Conservation (phyloP, 2,888 invertebrate species). For the Chelonus formosanus region DNA sequence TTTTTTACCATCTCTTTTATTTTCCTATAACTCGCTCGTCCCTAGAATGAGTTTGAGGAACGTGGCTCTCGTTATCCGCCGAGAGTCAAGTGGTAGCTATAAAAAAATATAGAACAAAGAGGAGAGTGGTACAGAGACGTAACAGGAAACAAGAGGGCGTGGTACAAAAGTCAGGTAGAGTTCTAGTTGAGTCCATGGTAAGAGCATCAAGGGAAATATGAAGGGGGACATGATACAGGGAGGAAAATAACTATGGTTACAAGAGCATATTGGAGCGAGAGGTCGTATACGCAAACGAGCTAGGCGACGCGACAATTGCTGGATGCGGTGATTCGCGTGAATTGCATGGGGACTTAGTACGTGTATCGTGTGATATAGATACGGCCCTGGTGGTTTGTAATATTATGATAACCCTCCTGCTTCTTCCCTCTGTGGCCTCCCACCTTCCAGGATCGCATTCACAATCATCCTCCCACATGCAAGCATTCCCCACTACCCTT, state of each 20-base stretch:
- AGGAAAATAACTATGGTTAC: neutral
- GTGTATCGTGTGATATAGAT: conserved; percentile 55
- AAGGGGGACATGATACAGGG: conserved; percentile 14
- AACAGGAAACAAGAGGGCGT: conserved; percentile 39
- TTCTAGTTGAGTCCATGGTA: neutral
- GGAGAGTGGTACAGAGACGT: neutral
- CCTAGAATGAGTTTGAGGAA: conserved; percentile 12
- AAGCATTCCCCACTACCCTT: conserved; percentile 19
- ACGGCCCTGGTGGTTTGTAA: conserved; percentile 64
- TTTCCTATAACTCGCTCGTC: conserved; percentile 11
- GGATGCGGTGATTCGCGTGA: conserved; percentile 58
- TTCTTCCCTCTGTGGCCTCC: conserved; percentile 43
- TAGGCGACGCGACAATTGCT: conserved; percentile 45
- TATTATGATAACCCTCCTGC: conserved; percentile 64
- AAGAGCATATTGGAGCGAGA: conserved; percentile 26
- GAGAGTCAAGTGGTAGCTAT: conserved; percentile 2
- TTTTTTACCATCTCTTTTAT: conserved; percentile 17
- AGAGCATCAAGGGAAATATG: conserved; percentile 10
- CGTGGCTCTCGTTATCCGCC: conserved; percentile 13
- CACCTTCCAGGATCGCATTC: conserved; percentile 41
- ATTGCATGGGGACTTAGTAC: conserved; percentile 57
- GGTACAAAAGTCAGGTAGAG: conserved; percentile 39
- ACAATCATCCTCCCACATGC: conserved; percentile 22
- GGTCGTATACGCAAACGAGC: conserved; percentile 39
- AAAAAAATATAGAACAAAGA: conserved; percentile 9